Percentiles rank a stretch among this genome's conserved stretches.
Evolutionary conservation across 2,113 vertebrate genomes (phyloP).

Genomic region (Cochlearius cochlearius): DNA sequence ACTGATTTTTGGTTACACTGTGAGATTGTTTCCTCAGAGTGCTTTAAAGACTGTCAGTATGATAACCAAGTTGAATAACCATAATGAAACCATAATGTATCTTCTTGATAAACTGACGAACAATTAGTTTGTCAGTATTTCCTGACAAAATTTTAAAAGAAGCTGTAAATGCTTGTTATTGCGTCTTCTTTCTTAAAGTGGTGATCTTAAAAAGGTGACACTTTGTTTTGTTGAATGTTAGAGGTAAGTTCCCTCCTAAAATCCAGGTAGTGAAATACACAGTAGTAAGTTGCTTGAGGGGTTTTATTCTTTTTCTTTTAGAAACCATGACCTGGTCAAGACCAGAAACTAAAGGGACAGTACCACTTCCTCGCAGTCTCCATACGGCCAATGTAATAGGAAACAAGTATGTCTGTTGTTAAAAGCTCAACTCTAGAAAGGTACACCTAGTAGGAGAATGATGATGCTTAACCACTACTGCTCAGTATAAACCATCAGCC

Average conservation of each 20-base stretch:
- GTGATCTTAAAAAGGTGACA: neutral
- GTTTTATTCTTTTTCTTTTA: conserved; percentile 66
- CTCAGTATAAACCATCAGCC: conserved; percentile 23
- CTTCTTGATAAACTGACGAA: neutral
- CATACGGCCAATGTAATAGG: conserved; percentile 92
- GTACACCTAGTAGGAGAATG: conserved; percentile 71
- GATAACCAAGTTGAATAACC: neutral
- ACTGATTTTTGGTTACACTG: neutral
- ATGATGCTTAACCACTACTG: conserved; percentile 38
- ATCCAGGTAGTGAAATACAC: neutral
- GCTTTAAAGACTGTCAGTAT: neutral
- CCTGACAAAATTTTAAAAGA: neutral
- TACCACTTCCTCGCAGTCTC: conserved; percentile 91
- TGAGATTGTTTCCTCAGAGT: neutral
- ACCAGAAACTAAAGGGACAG: conserved; percentile 84
- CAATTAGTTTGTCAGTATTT: neutral
- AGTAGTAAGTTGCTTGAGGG: neutral
- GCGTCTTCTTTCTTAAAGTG: neutral
- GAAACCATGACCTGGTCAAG: conserved; percentile 94
- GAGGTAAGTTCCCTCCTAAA: neutral
- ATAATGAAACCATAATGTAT: neutral
- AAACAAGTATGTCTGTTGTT: conserved; percentile 88
- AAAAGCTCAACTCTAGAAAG: conserved; percentile 74
- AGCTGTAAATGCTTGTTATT: neutral
- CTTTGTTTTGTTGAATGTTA: neutral